phyloP scores from a whole-genome alignment of 2,888 invertebrate genomes.

The Ramazzottius varieornatus region DNA sequence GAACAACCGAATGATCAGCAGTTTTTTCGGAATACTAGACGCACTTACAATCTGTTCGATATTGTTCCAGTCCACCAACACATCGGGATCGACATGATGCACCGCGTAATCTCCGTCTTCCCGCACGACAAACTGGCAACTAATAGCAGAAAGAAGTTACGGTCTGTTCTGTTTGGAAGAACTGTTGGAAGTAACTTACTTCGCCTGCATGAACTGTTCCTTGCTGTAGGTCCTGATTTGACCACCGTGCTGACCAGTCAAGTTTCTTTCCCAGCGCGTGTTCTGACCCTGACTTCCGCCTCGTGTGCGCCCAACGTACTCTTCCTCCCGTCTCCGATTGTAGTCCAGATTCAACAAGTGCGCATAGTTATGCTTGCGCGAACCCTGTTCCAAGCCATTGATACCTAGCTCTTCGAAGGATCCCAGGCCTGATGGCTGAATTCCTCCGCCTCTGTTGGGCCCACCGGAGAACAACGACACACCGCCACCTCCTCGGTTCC shows the following conservation, averaged over 20 bases:
- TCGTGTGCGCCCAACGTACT: background rate
- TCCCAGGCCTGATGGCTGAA: background rate
- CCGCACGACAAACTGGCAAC: conserved; percentile 82
- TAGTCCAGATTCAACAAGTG: background rate
- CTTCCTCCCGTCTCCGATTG: background rate
- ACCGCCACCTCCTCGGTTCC: too few relatives aligned
- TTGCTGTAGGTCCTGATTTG: conserved; percentile 69
- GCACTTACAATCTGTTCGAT: conserved; percentile 67
- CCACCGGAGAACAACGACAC: too few relatives aligned
- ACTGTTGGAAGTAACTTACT: conserved; percentile 33
- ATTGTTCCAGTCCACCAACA: conserved; percentile 62
- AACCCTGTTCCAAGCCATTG: background rate
- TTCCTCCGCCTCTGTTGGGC: too few relatives aligned
- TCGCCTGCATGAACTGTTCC: conserved; percentile 75
- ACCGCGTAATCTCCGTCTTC: conserved; percentile 47
- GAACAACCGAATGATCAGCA: background rate
- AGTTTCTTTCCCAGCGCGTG: background rate
- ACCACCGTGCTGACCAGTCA: too few relatives aligned
- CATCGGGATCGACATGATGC: conserved; percentile 55
- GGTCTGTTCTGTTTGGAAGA: background rate
- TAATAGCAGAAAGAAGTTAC: conserved; percentile 12
- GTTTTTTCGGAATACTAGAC: conserved; percentile 5
- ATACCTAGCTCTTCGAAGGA: background rate
- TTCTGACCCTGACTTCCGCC: background rate
- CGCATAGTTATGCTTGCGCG: background rate